A percentile compares a stretch with the other conserved stretches of the same genome.
These are phyloP conservation scores for Cancer borealis DNA, from an alignment of 2,888 invertebrate species.

Conservation along the genomic window DNA sequence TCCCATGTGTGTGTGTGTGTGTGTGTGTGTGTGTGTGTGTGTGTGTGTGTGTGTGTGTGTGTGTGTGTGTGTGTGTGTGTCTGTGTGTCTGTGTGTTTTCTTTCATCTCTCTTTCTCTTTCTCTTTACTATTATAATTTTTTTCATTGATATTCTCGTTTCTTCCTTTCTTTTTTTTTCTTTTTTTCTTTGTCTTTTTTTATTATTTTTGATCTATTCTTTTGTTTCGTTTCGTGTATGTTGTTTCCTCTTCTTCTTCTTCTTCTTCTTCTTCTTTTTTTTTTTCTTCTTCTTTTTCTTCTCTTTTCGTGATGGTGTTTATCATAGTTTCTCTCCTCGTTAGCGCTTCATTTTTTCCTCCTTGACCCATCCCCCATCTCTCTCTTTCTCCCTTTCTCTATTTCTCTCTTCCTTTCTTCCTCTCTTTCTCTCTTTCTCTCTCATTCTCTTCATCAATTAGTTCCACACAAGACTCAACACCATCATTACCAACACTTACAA, in stretches of 20 bases:
- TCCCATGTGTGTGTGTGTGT: neutral
- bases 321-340: too few relatives aligned
- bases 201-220: neutral
- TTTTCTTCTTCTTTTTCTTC: too few relatives aligned
- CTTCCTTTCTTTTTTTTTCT: neutral
- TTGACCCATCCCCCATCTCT: too few relatives aligned
- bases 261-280: too few relatives aligned
- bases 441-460: neutral
- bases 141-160: neutral
- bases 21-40: slow-evolving; percentile 20
- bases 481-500: neutral
- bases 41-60: neutral
- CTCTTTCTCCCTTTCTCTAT: neutral
- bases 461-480: neutral
- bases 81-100: neutral
- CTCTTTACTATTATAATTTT: too few relatives aligned
- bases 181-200: neutral
- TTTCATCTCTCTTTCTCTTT: too few relatives aligned
- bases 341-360: neutral
- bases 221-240: too few relatives aligned
- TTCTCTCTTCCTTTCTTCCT: neutral
- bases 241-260: too few relatives aligned
- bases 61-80: slow-evolving; percentile 14
- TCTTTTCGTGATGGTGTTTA: too few relatives aligned
- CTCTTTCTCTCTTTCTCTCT: neutral